These are phyloP conservation scores for Noctua janthe DNA, from an alignment of 2,888 invertebrate genomes.

Conservation along the genomic window DNA sequence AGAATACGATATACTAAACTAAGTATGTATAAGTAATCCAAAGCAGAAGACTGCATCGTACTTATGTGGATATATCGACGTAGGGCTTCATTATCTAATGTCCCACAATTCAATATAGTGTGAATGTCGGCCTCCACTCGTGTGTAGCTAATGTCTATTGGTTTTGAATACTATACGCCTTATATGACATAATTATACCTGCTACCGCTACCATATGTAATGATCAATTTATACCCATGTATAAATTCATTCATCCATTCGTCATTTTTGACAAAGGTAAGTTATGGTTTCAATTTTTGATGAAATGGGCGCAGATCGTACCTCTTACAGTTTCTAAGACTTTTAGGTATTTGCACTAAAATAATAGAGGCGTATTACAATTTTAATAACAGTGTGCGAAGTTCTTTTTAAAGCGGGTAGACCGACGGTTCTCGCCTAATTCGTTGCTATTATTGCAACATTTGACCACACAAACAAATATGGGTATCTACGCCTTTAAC, in stretches of 20 bases:
- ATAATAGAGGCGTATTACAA: neutral
- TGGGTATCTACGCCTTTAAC: neutral
- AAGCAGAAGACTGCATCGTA: slow-evolving; percentile 62
- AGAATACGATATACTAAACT: slow-evolving; percentile 27
- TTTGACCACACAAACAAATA: neutral
- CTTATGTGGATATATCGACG: slow-evolving; percentile 62
- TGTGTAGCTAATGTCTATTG: slow-evolving; percentile 7
- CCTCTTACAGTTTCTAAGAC: neutral
- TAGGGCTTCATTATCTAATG: slow-evolving; percentile 77
- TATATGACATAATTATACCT: neutral
- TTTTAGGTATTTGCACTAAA: neutral
- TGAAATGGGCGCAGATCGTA: neutral
- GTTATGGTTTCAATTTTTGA: neutral
- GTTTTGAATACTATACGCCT: neutral
- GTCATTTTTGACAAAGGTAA: neutral
- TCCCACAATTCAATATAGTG: slow-evolving; percentile 58
- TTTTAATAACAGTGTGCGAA: neutral
- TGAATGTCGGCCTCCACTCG: slow-evolving; percentile 38
- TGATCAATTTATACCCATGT: neutral
- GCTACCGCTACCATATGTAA: neutral
- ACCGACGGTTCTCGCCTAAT: neutral
- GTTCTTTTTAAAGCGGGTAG: neutral
- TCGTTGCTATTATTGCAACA: neutral
- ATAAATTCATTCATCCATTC: neutral
- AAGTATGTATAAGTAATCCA: slow-evolving; percentile 52